phyloP scores from a whole-genome alignment of 1,140 invertebrate species.

The Colletes latitarsis region DNA sequence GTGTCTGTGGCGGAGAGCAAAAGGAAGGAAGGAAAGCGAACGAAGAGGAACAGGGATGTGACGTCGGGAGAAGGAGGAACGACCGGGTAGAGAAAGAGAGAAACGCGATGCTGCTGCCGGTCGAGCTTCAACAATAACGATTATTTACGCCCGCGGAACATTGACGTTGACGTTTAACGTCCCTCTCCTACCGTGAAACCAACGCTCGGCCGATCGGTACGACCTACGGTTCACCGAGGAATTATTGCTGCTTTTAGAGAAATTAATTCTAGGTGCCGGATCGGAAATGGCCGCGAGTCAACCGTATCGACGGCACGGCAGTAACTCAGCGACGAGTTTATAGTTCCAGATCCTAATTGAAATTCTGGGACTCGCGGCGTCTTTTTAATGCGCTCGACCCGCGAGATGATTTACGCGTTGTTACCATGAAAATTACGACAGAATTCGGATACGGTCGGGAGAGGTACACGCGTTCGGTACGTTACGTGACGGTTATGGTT shows the following conservation, averaged over 20 bases:
- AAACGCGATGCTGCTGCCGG: slow-evolving; percentile 39
- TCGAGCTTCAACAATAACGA: slow-evolving; percentile 75
- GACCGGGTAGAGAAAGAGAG: slow-evolving; percentile 13
- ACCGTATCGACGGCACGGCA: slow-evolving; percentile 16
- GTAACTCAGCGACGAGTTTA: slow-evolving; percentile 53
- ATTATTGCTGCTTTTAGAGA: slow-evolving; percentile 52
- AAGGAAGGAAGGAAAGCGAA: neutral
- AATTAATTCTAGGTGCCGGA: slow-evolving; percentile 62
- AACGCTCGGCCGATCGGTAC: slow-evolving; percentile 53
- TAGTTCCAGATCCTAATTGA: slow-evolving; percentile 27
- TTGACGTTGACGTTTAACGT: slow-evolving; percentile 78
- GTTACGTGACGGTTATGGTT: neutral
- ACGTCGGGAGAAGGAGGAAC: neutral
- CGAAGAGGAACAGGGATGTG: neutral
- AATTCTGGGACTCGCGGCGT: slow-evolving; percentile 9
- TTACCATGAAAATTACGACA: slow-evolving; percentile 5
- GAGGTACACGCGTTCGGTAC: neutral
- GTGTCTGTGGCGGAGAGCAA: neutral
- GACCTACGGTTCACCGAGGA: slow-evolving; percentile 23
- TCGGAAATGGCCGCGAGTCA: slow-evolving; percentile 15
- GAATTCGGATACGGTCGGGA: neutral
- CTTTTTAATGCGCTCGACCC: neutral
- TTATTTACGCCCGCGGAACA: slow-evolving; percentile 76
- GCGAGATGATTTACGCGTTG: slow-evolving; percentile 25
- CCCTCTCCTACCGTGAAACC: slow-evolving; percentile 60